These are phyloP conservation scores for Villa cingulata DNA, from an alignment of 2,888 invertebrate genomes.

Conservation along the genomic window DNA sequence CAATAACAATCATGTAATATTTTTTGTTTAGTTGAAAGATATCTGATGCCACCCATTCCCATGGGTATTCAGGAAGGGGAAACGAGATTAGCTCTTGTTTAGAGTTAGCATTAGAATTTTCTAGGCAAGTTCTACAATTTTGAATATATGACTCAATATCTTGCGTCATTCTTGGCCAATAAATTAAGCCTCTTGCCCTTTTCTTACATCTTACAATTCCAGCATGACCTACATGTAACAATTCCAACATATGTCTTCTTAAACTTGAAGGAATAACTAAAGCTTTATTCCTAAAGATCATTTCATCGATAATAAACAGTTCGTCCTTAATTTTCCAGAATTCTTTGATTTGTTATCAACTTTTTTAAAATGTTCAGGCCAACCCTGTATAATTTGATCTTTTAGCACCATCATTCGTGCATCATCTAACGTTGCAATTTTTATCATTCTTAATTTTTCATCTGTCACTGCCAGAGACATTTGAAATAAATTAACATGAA, in stretches of 20 bases:
- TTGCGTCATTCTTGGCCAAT: conserved; percentile 1
- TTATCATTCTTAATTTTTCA: too few species aligned
- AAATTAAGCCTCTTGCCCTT: not conserved
- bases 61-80: not conserved
- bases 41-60: conserved; percentile 7
- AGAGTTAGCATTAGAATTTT: not conserved
- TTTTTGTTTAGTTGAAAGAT: not conserved
- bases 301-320: conserved; percentile 14
- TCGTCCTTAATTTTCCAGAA: conserved; percentile 18
- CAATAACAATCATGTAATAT: too few species aligned
- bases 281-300: conserved; percentile 16
- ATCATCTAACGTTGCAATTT: too few species aligned
- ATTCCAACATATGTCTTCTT: not conserved
- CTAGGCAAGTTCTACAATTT: conserved; percentile 2
- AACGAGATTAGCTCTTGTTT: not conserved
- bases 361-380: conserved; percentile 13
- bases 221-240: not conserved
- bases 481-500: conserved; percentile 11
- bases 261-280: conserved; percentile 13
- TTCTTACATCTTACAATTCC: conserved; percentile 5
- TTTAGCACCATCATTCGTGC: conserved; percentile 2
- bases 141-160: conserved; percentile 1
- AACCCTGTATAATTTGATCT: conserved; percentile 7
- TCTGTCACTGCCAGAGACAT: conserved; percentile 13
- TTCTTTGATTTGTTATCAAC: conserved; percentile 9